phyloP scores from a whole-genome alignment of 2,797 vertebrate genomes.

The Micropoecilia bifurca region DNA sequence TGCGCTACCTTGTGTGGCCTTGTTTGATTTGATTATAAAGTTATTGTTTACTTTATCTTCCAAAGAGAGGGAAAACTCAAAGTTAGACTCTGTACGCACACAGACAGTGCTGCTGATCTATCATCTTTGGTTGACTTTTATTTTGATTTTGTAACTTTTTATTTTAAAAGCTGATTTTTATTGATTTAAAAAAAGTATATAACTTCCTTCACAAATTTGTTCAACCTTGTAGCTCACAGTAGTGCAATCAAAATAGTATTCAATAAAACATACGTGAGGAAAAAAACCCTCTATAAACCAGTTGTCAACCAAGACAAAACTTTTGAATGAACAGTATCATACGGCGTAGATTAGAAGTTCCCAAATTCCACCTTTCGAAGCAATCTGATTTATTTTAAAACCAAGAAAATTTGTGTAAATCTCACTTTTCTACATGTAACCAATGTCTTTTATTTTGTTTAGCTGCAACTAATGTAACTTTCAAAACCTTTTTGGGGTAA shows the following conservation, averaged over 20 bases:
- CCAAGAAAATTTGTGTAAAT: not conserved
- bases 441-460: not conserved
- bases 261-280: not conserved
- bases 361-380: not conserved
- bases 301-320: not conserved
- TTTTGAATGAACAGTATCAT: not conserved
- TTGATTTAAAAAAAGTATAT: not conserved
- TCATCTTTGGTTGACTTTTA: not conserved
- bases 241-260: not conserved
- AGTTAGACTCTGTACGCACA: slow-evolving; percentile 3
- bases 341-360: not conserved
- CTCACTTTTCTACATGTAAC: not conserved
- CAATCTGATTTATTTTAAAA: not conserved
- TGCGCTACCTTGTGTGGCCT: slow-evolving; percentile 34
- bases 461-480: not conserved
- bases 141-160: not conserved
- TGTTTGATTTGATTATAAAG: slow-evolving; percentile 31
- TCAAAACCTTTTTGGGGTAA: not conserved
- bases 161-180: slow-evolving; percentile 10
- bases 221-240: not conserved
- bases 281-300: not conserved
- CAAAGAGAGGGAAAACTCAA: slow-evolving; percentile 32
- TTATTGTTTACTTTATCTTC: slow-evolving; percentile 55
- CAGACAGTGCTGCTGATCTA: not conserved
- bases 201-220: not conserved